A percentile compares a stretch with the other conserved stretches of the same genome.
These are phyloP conservation scores for Eulimnadia texana DNA, from an alignment of 1,140 invertebrate genomes.

Conservation along the genomic window DNA sequence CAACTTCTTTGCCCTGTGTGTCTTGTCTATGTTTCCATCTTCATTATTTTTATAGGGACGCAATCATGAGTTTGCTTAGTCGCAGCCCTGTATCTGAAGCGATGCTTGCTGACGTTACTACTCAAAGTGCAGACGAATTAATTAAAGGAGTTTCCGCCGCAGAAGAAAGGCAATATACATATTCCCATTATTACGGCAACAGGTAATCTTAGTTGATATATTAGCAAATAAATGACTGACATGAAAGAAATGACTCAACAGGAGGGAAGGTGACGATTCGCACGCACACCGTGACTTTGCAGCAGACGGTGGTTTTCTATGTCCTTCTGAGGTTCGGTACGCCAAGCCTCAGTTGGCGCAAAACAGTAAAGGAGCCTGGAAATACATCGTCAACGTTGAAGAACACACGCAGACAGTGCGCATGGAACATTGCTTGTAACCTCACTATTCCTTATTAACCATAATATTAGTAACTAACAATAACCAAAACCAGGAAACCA, in stretches of 20 bases:
- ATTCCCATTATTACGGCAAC: constrained; percentile 39
- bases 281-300: constrained; percentile 30
- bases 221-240: too few relatives aligned
- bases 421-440: constrained; percentile 66
- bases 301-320: constrained; percentile 53
- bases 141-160: constrained; percentile 39
- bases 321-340: constrained; percentile 67
- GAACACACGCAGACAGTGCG: constrained; percentile 70
- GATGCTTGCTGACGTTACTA: constrained; percentile 48
- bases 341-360: constrained; percentile 63
- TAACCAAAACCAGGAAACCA: constrained; percentile 41
- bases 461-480: not conserved
- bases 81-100: constrained; percentile 49
- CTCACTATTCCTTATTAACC: constrained; percentile 1
- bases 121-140: constrained; percentile 26
- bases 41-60: constrained; percentile 39
- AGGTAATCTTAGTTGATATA: too few relatives aligned
- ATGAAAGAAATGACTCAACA: too few relatives aligned
- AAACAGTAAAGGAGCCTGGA: constrained; percentile 60
- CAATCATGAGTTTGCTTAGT: constrained; percentile 56
- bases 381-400: constrained; percentile 72
- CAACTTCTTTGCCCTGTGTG: constrained; percentile 7
- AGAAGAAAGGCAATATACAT: constrained; percentile 40
- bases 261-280: constrained; percentile 16
- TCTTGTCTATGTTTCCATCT: constrained; percentile 3